phyloP scores from a whole-genome alignment of 2,888 invertebrate genomes.

The Xestoiulus laeticollis region DNA sequence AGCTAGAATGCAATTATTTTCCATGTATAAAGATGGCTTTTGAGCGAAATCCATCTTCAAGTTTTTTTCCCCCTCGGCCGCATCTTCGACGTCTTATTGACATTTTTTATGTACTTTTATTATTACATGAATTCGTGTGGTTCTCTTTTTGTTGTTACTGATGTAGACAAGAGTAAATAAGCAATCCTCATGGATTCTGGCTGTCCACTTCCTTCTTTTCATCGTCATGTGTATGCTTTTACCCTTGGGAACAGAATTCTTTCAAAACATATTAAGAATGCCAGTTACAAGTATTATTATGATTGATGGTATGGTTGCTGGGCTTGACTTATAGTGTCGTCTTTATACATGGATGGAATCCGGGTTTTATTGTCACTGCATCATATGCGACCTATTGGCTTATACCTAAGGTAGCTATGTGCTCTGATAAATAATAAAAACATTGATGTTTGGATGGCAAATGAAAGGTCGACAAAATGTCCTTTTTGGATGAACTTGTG shows the following conservation, averaged over 20 bases:
- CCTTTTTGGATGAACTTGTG: too few species aligned
- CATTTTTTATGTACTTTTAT: background rate
- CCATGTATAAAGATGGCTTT: constrained; percentile 8
- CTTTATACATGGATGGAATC: background rate
- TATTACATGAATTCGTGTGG: background rate
- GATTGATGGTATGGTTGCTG: background rate
- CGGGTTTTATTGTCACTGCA: background rate
- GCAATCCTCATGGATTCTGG: constrained; percentile 12
- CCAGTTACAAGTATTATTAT: constrained; percentile 29
- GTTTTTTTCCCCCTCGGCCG: background rate
- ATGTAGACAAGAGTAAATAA: background rate
- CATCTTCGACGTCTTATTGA: background rate
- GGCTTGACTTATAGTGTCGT: background rate
- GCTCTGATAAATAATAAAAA: background rate
- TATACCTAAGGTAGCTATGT: background rate
- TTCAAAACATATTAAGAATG: constrained; percentile 23
- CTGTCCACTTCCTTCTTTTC: constrained; percentile 22
- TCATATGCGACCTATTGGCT: background rate
- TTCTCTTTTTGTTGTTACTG: background rate
- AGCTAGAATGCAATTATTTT: constrained; percentile 21
- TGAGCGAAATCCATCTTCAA: background rate
- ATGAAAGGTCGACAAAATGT: too few species aligned
- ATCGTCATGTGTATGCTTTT: background rate
- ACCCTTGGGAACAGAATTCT: background rate
- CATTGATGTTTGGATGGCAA: background rate